Evolutionary conservation across 1,140 invertebrate species (phyloP).

Genomic region (Lasioglossum albipes): DNA sequence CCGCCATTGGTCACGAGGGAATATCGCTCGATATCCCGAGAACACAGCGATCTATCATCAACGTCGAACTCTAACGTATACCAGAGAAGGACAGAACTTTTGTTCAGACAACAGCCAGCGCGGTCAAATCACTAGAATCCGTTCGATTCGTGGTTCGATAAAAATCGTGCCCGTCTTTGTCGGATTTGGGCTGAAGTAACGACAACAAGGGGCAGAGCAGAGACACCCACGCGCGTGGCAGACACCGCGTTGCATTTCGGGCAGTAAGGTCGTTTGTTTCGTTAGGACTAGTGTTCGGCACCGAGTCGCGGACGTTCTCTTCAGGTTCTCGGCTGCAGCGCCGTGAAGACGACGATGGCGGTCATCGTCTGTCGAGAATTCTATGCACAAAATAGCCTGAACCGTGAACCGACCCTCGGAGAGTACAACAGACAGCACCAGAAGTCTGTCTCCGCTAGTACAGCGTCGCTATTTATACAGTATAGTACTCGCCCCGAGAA

Average conservation of each 20-base stretch:
- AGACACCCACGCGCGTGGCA: constrained; percentile 50
- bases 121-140: not conserved
- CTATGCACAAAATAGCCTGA: not conserved
- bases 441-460: not conserved
- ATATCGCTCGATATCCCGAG: too few relatives aligned
- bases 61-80: too few relatives aligned
- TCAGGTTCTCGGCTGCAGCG: not conserved
- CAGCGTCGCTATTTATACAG: constrained; percentile 18
- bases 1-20: too few relatives aligned
- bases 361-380: not conserved
- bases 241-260: constrained; percentile 51
- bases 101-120: not conserved
- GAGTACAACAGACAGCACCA: constrained; percentile 6
- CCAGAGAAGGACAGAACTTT: too few relatives aligned
- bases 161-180: not conserved
- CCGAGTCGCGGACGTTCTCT: constrained; percentile 6
- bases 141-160: not conserved
- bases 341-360: not conserved
- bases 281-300: constrained; percentile 41
- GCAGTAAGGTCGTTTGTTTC: constrained; percentile 57
- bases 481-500: too few relatives aligned
- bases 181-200: not conserved
- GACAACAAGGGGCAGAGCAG: constrained; percentile 47
- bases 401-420: not conserved
- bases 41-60: too few relatives aligned